phyloP scores from a whole-genome alignment of 1,140 invertebrate species.

The Rhopalosiphum padi region DNA sequence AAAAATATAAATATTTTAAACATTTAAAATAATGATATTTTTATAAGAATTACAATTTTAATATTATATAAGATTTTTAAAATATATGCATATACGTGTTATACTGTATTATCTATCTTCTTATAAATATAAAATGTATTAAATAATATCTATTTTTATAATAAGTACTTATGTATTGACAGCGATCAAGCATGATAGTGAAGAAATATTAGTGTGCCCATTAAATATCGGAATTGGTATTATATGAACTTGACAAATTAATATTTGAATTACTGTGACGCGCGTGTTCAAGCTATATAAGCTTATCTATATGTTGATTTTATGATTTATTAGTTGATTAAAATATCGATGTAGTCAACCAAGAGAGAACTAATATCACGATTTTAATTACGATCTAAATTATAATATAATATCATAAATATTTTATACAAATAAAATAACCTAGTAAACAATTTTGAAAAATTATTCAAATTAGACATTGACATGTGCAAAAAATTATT shows the following conservation, averaged over 20 bases:
- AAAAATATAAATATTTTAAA: too few species aligned
- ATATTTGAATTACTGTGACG: neutral
- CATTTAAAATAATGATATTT: too few species aligned
- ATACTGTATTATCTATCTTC: neutral
- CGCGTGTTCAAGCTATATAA: neutral
- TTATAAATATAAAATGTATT: neutral
- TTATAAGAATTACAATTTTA: neutral
- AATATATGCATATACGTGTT: too few species aligned
- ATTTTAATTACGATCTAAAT: neutral
- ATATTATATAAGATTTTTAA: too few species aligned
- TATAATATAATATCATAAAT: neutral
- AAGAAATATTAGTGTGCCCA: neutral
- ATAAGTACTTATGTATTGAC: neutral
- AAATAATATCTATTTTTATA: neutral
- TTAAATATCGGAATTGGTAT: neutral
- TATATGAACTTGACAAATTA: neutral
- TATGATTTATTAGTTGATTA: neutral
- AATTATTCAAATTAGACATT: neutral
- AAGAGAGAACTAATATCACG: neutral
- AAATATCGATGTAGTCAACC: neutral
- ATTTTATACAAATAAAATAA: neutral
- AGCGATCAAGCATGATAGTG: neutral
- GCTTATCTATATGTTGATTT: neutral
- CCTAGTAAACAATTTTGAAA: neutral
- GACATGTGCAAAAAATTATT: neutral